Evolutionary conservation across 1,140 invertebrate species (phyloP).

Genomic region (Harpegnathos saltator): DNA sequence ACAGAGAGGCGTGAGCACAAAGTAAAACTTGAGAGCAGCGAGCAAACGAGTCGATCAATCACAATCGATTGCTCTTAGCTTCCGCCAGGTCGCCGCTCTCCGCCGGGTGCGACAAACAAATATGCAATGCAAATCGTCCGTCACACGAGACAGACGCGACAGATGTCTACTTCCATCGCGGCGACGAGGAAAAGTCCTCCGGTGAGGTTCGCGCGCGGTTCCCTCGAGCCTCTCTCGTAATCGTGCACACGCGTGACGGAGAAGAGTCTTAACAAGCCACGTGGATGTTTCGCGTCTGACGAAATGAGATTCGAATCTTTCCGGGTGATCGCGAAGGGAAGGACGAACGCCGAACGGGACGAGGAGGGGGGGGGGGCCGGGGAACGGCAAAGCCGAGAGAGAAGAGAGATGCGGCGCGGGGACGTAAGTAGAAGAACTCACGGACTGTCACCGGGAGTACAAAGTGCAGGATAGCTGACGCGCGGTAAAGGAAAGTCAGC

Average conservation of each 20-base stretch:
- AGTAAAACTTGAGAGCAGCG: too few relatives aligned
- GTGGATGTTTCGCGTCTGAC: constrained; percentile 53
- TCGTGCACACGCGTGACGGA: constrained; percentile 13
- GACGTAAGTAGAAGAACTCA: constrained; percentile 65
- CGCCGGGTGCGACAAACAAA: too few relatives aligned
- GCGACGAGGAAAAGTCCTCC: too few relatives aligned
- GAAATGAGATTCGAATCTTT: constrained; percentile 72
- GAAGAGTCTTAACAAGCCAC: constrained; percentile 58
- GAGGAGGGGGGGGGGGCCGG: not conserved
- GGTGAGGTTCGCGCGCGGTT: too few relatives aligned
- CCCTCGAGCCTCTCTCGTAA: not conserved
- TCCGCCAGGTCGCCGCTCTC: too few relatives aligned
- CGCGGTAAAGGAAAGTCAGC: constrained; percentile 72
- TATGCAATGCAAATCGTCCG: too few relatives aligned
- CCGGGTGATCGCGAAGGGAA: constrained; percentile 49
- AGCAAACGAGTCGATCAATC: too few relatives aligned
- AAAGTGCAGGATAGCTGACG: constrained; percentile 73
- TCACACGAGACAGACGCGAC: too few relatives aligned
- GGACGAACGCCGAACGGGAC: too few relatives aligned
- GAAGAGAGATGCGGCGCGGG: constrained; percentile 34
- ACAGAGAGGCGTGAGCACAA: too few relatives aligned
- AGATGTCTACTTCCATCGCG: too few relatives aligned
- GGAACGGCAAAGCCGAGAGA: constrained; percentile 20
- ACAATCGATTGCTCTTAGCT: too few relatives aligned
- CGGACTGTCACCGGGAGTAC: constrained; percentile 73